phyloP scores from a whole-genome alignment of 2,888 invertebrate genomes.

The Lasioglossum villosulum region DNA sequence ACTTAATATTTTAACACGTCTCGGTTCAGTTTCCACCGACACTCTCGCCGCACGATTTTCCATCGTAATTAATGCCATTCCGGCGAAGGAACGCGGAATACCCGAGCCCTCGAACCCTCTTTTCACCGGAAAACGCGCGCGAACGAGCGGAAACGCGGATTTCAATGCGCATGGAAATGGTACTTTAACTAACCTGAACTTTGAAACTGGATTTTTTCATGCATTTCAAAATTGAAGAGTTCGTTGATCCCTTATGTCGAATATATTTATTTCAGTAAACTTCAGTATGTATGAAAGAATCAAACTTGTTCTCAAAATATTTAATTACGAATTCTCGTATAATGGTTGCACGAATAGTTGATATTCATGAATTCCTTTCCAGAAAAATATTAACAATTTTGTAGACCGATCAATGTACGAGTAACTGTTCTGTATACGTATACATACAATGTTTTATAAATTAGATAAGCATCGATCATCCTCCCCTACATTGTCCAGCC shows the following conservation, averaged over 20 bases:
- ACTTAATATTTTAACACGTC: conserved; percentile 38
- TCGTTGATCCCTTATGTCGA: not conserved
- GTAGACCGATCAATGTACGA: too few relatives aligned
- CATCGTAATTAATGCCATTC: conserved; percentile 12
- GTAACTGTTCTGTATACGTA: too few relatives aligned
- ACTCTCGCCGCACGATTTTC: not conserved
- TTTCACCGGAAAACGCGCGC: conserved; percentile 8
- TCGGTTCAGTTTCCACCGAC: not conserved
- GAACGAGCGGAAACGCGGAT: not conserved
- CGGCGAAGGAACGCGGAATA: not conserved
- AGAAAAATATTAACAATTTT: not conserved
- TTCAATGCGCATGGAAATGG: not conserved
- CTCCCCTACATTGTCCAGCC: not conserved
- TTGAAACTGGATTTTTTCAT: not conserved
- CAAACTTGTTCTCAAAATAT: too few relatives aligned
- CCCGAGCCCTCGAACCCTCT: not conserved
- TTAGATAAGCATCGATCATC: not conserved
- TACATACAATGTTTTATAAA: not conserved
- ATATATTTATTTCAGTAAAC: not conserved
- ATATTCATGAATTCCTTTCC: not conserved
- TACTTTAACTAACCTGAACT: not conserved
- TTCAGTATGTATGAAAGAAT: too few relatives aligned
- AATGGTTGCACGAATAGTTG: not conserved
- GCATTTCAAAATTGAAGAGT: not conserved
- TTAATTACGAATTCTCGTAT: too few relatives aligned